A percentile compares a stretch with the other conserved stretches of the same genome.
Evolutionary conservation across 2,888 invertebrate genomes (phyloP).

Genomic region (Pyrochroa serraticornis): DNA sequence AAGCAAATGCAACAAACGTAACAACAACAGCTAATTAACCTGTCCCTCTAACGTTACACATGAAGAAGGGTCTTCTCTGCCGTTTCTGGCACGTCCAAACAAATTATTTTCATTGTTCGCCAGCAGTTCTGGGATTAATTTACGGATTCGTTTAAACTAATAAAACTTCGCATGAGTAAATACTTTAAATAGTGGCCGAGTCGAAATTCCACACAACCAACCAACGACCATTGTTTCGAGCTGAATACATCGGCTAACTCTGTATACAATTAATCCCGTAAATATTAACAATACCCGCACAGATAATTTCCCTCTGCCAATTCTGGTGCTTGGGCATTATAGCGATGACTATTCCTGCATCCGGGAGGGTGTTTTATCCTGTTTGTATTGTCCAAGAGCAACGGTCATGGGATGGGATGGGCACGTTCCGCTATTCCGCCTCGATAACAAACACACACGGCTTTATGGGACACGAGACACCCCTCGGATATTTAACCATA

Average conservation of each 20-base stretch:
- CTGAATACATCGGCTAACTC: not conserved
- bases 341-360: conserved; percentile 9
- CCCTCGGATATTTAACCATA: conserved; percentile 10
- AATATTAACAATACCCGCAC: conserved; percentile 5
- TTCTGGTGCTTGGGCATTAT: conserved; percentile 10
- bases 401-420: conserved; percentile 16
- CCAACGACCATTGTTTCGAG: too few relatives aligned
- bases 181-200: too few relatives aligned
- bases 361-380: conserved; percentile 17
- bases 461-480: conserved; percentile 11
- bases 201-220: too few relatives aligned
- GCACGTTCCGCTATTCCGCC: conserved; percentile 20
- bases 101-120: too few relatives aligned
- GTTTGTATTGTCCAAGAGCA: conserved; percentile 23
- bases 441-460: conserved; percentile 21
- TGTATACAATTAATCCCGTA: conserved; percentile 6
- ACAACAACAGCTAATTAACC: too few relatives aligned
- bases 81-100: too few relatives aligned
- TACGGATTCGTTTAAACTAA: too few relatives aligned
- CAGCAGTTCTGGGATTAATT: too few relatives aligned
- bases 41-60: too few relatives aligned
- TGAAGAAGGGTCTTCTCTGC: too few relatives aligned
- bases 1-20: too few relatives aligned
- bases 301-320: conserved; percentile 15
- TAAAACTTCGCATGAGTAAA: too few relatives aligned